Evolutionary conservation across 1,140 invertebrate genomes (phyloP), one percentile per base, ranked within the genome.

Genomic region (Heliconius nattereri): DNA sequence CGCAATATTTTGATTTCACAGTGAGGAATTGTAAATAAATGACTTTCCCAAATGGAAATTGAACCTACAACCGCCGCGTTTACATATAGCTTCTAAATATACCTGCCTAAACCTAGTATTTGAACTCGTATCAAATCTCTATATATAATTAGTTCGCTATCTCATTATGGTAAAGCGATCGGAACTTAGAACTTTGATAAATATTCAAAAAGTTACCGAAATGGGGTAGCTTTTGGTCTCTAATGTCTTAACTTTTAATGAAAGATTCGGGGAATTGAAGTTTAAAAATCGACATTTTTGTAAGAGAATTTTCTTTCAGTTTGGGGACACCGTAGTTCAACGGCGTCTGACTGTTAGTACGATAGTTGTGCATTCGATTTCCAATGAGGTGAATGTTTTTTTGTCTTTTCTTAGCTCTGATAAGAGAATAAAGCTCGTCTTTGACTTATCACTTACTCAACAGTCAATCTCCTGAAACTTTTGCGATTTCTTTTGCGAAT

Each of bases 171-270:
- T 66, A 29, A 66, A 66, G 60, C 60, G 26, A 66, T 66, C 29
- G 60, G 23, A 66, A 66, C 11, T 66, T 66, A 29, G 13, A 29
- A 66, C 60, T 66, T 66, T 66, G 60, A 66, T 26, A 66, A 66
- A 66, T 66, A 66, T 66, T 66, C 60, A 66, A 66, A 66, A 66
- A 66, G 26, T 66, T 66, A 60, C 8, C 9, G 6, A 66, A 66
- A 66, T 66, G 23, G 60, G 60, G 60, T 29, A 66, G 60, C 60
- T 66, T 26, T 66, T 29, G 60, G 26, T 66, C 60, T 66, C 23
- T 29, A 66, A 66, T 66, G 60, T 66, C 9, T 16, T 66, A 66
- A 66, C 60, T 66, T 66, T 66, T 66, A 66, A 66, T 66, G 60
- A 66, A 29, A 66, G 60, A 29, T 66, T 11, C 3, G 5, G 60